Conservation (phyloP, 2,797 vertebrate species). For the Pagetopsis macropterus region DNA sequence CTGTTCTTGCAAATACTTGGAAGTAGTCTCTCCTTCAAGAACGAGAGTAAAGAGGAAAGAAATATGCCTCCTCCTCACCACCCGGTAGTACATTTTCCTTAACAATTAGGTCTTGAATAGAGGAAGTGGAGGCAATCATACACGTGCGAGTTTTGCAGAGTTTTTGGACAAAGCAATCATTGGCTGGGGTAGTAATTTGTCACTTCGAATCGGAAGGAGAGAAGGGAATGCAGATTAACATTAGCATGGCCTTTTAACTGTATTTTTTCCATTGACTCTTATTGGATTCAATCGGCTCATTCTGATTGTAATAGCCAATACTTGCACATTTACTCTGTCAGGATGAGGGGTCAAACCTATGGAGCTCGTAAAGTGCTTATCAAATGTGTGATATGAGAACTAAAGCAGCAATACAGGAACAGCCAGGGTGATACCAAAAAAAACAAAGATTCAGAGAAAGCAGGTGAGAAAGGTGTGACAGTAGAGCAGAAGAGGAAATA, state of each 20-base stretch:
- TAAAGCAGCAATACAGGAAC: conserved; percentile 74
- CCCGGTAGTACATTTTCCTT: conserved; percentile 33
- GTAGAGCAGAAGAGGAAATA: conserved; percentile 58
- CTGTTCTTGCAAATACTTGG: conserved; percentile 27
- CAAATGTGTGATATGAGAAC: conserved; percentile 74
- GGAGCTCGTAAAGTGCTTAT: conserved; percentile 18
- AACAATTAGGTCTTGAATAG: conserved; percentile 24
- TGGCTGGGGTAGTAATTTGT: conserved; percentile 38
- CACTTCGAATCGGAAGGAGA: conserved; percentile 28
- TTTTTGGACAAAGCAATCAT: conserved; percentile 41
- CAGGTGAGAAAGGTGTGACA: conserved; percentile 62
- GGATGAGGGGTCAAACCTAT: conserved; percentile 28
- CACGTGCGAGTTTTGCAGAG: conserved; percentile 44
- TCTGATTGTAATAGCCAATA: conserved; percentile 15
- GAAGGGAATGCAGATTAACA: conserved; percentile 39
- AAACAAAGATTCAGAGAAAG: conserved; percentile 28
- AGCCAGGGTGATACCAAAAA: conserved; percentile 41
- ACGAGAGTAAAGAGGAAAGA: conserved; percentile 37
- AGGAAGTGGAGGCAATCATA: conserved; percentile 31
- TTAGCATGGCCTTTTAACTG: conserved; percentile 12
- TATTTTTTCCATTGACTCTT: background rate
- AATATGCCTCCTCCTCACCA: conserved; percentile 25
- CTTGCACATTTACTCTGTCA: conserved; percentile 5
- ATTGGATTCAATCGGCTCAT: conserved; percentile 8
- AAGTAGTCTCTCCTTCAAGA: conserved; percentile 37